These are phyloP conservation scores for Epirrita christyi DNA, from an alignment of 2,888 invertebrate genomes.

Conservation along the genomic window DNA sequence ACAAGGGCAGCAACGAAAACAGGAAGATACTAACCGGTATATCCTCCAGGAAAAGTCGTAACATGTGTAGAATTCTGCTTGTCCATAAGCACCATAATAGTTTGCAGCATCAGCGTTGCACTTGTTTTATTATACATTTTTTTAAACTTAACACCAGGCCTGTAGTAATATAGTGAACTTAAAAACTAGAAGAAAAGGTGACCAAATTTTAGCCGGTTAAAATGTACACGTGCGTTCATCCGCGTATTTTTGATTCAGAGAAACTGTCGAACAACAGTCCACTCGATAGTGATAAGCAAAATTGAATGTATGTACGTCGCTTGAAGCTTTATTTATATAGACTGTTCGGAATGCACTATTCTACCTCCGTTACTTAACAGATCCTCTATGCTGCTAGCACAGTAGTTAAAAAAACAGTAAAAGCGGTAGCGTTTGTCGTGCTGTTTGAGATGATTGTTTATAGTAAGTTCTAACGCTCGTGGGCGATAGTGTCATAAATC, in stretches of 20 bases:
- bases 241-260: slow-evolving; percentile 16
- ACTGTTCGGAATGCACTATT: slow-evolving; percentile 58
- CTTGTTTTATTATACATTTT: slow-evolving; percentile 77
- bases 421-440: background rate
- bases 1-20: background rate
- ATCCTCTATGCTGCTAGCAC: slow-evolving; percentile 10
- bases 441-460: no score
- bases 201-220: slow-evolving; percentile 5
- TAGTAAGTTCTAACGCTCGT: no score
- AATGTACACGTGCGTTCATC: slow-evolving; percentile 12
- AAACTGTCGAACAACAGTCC: slow-evolving; percentile 33
- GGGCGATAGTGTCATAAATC: no score
- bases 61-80: slow-evolving; percentile 76
- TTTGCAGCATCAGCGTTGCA: slow-evolving; percentile 80
- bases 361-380: slow-evolving; percentile 45
- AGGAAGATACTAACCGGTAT: slow-evolving; percentile 58
- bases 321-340: slow-evolving; percentile 73
- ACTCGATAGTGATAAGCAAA: slow-evolving; percentile 55
- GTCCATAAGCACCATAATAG: slow-evolving; percentile 80
- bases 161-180: background rate
- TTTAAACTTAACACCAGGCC: slow-evolving; percentile 16
- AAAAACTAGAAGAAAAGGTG: background rate
- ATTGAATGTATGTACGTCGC: slow-evolving; percentile 55
- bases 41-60: slow-evolving; percentile 65
- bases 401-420: slow-evolving; percentile 6